phyloP scores from a whole-genome alignment of 2,888 invertebrate genomes.

The Tridacna gigas region DNA sequence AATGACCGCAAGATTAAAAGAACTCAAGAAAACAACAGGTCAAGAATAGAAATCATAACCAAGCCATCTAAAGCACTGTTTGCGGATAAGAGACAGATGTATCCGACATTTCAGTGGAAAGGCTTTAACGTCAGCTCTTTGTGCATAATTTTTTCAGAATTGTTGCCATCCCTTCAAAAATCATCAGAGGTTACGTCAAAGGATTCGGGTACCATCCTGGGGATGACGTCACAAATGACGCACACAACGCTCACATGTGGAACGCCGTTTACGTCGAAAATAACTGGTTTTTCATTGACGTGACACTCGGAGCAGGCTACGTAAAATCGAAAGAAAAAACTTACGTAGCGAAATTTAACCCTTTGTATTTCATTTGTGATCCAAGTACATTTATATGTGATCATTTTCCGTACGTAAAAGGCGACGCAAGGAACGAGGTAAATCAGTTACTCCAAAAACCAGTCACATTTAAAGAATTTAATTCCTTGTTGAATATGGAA shows the following conservation, averaged over 20 bases:
- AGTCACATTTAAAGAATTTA: constrained; percentile 38
- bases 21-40: too few species aligned
- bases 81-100: too few species aligned
- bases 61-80: too few species aligned
- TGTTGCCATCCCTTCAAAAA: constrained; percentile 60
- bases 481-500: constrained; percentile 49
- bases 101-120: too few species aligned
- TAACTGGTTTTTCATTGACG: constrained; percentile 69
- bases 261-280: constrained; percentile 68
- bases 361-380: constrained; percentile 56
- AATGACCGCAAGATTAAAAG: too few species aligned
- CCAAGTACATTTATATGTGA: constrained; percentile 53
- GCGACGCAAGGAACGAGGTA: constrained; percentile 19
- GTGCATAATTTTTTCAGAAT: constrained; percentile 42
- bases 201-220: constrained; percentile 64
- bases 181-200: constrained; percentile 65
- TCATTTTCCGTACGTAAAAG: constrained; percentile 48
- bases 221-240: constrained; percentile 45
- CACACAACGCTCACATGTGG: constrained; percentile 65
- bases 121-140: neutral
- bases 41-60: too few species aligned
- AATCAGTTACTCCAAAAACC: constrained; percentile 48
- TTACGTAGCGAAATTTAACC: constrained; percentile 48
- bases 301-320: constrained; percentile 65
- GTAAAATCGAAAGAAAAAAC: constrained; percentile 51